Evolutionary conservation across 2,888 invertebrate species (phyloP).

Genomic region (Loripinus fragilis): DNA sequence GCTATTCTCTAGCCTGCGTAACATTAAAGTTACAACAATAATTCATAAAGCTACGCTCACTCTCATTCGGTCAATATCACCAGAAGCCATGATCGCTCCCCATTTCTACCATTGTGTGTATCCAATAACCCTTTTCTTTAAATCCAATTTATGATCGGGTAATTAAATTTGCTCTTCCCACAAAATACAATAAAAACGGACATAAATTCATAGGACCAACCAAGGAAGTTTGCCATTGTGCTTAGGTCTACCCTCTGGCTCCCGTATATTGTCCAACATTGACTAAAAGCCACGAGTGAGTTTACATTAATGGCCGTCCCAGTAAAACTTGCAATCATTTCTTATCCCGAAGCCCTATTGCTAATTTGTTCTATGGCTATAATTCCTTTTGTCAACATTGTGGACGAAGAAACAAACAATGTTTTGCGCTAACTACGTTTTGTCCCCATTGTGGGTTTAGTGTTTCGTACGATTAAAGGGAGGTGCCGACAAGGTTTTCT

Average conservation of each 20-base stretch:
- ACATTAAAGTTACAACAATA: no score
- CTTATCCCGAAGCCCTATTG: slow-evolving; percentile 12
- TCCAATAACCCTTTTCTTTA: slow-evolving; percentile 15
- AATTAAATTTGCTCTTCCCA: slow-evolving; percentile 16
- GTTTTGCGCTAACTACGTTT: slow-evolving; percentile 8
- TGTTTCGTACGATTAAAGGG: neutral
- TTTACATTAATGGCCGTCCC: slow-evolving; percentile 8
- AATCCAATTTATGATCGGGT: slow-evolving; percentile 18
- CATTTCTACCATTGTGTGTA: neutral
- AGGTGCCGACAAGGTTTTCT: neutral
- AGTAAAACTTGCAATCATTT: slow-evolving; percentile 3
- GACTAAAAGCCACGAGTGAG: slow-evolving; percentile 13
- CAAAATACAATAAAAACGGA: slow-evolving; percentile 17
- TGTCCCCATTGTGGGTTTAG: neutral
- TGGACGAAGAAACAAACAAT: slow-evolving; percentile 3
- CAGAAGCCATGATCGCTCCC: neutral
- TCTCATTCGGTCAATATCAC: no score
- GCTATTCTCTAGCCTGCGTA: no score
- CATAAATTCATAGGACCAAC: neutral
- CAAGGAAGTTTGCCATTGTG: slow-evolving; percentile 11
- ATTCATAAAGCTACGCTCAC: no score
- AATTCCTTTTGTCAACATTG: slow-evolving; percentile 15
- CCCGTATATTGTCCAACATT: slow-evolving; percentile 2
- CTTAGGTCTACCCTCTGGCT: neutral
- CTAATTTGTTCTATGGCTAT: slow-evolving; percentile 9